Conservation (phyloP, 2,797 vertebrate species). For the Gallinago solitaria region DNA sequence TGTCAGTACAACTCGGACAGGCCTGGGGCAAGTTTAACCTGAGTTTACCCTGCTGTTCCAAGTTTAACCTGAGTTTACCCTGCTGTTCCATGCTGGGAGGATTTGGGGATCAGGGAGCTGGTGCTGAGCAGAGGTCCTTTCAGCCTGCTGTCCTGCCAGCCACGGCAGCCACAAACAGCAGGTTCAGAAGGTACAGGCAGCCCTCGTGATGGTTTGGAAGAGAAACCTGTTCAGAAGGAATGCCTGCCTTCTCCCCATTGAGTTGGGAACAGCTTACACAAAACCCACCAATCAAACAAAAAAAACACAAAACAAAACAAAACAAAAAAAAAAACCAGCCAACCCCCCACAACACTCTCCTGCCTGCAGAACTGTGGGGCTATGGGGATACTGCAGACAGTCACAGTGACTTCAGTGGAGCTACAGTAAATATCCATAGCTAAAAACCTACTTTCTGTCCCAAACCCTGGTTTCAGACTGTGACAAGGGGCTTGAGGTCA, state of each 20-base stretch:
- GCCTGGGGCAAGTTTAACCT: not conserved
- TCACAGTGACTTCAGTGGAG: not conserved
- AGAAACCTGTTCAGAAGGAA: not conserved
- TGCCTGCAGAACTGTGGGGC: not conserved
- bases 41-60: not conserved
- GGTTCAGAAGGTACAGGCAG: not conserved
- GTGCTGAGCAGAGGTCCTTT: not conserved
- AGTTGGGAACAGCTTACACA: not conserved
- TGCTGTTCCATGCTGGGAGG: not conserved
- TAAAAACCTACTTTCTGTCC: not conserved
- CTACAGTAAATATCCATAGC: not conserved
- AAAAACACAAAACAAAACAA: no score
- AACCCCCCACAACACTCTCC: rapidly evolving
- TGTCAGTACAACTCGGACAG: not conserved
- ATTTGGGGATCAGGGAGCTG: not conserved
- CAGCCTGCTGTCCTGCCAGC: not conserved
- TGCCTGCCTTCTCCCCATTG: not conserved
- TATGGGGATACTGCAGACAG: not conserved
- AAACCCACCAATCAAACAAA: not conserved
- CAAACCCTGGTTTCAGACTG: not conserved
- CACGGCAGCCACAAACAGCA: not conserved
- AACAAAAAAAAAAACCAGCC: no score
- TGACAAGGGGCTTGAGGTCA: not conserved
- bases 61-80: not conserved
- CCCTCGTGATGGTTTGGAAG: not conserved